Conservation (phyloP, 2,888 invertebrate genomes). For the Tipula vernalis region DNA sequence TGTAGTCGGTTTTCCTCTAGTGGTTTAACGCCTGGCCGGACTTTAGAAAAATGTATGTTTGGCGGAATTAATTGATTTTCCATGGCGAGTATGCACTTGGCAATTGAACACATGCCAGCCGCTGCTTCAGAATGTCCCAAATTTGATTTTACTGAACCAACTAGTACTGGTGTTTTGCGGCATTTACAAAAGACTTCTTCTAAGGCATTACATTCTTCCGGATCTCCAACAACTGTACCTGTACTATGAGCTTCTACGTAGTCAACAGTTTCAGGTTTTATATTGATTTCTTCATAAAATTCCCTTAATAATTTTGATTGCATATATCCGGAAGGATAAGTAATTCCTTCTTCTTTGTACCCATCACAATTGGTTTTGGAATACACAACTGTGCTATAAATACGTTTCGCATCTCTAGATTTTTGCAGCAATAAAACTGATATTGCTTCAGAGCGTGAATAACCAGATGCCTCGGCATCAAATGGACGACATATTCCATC, state of each 20-base stretch:
- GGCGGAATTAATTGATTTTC: constrained; percentile 46
- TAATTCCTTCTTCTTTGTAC: constrained; percentile 48
- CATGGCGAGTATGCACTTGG: constrained; percentile 22
- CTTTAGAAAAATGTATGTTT: constrained; percentile 63
- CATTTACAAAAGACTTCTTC: constrained; percentile 64
- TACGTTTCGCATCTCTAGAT: constrained; percentile 47
- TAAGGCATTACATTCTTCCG: constrained; percentile 47
- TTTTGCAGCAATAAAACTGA: constrained; percentile 32
- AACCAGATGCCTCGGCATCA: constrained; percentile 71
- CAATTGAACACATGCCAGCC: constrained; percentile 68
- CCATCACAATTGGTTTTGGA: constrained; percentile 44
- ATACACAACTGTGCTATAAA: constrained; percentile 59
- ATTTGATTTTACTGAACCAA: too few relatives aligned
- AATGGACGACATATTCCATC: constrained; percentile 87
- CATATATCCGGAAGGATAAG: constrained; percentile 48
- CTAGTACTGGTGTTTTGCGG: constrained; percentile 60
- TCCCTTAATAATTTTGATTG: constrained; percentile 34
- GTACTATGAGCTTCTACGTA: constrained; percentile 16
- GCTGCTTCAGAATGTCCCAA: constrained; percentile 54
- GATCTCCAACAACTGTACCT: too few relatives aligned
- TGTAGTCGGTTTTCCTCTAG: constrained; percentile 47
- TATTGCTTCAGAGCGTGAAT: constrained; percentile 68
- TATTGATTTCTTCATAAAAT: constrained; percentile 53
- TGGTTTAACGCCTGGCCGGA: constrained; percentile 47
- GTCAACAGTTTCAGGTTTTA: constrained; percentile 67